Base-by-base conservation (phyloP, 2,797 vertebrate genomes). In the Vireo griseus region DNA sequence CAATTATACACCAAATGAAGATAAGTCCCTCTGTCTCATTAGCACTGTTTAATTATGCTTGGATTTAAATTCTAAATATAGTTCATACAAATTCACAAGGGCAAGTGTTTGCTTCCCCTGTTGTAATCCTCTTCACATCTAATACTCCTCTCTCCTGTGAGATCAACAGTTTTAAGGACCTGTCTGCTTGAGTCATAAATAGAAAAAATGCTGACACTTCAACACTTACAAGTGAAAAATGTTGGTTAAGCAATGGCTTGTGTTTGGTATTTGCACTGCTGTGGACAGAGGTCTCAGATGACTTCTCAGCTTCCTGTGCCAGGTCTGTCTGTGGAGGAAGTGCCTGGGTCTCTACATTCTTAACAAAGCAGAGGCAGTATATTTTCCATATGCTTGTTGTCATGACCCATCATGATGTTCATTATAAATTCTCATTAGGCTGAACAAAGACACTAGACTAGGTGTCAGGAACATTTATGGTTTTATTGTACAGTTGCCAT, bases 11-110 rank as follows among this genome's bases (percentile, higher is more conserved):
- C 50, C 78, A 94, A 94, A 95, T 74, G 90, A 95, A 95, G 80
- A 72, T 96, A 94, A 96, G 90, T 76, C 81, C 84, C 65, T 87
- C 84, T 95, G 88, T 65, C 90, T 95, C 88, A 93, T 96, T 96
- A 95, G 86, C 71, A 65, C 83, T 88, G 86, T 89, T 95, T 96
- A 95, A 94, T 94, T 94, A 91, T 89, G 74, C 90, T 93, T 87
- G 84, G 84, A 96, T 94, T 93, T 91, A 91, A 88, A 89, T 77
- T 80, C 93, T 94, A 95, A 95, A 95, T 92, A 95, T 95, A 96
- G 81, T 71, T 95, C 45, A 62, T 72, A 92, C 57, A 67, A 89
- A 95, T 94, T 96, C 88, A 92, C 90, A 91, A 85, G 86, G 90
- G 78, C 94, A 88, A 95, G 57, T 72, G 52, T 92, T 96, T 92